phyloP scores from a whole-genome alignment of 1,140 invertebrate genomes.

The Doryteuthis pealeii region DNA sequence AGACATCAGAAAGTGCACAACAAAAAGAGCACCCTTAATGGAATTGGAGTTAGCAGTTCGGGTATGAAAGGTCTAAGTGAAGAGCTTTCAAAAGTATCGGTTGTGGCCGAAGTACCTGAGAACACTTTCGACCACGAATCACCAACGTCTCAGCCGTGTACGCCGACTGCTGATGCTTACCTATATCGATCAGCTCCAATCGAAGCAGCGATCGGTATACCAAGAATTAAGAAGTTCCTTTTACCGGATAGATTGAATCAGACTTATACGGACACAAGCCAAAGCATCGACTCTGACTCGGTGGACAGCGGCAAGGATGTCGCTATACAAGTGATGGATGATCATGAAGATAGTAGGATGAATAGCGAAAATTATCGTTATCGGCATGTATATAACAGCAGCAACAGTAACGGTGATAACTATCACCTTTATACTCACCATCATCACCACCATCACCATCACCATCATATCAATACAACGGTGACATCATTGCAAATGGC shows the following conservation, averaged over 20 bases:
- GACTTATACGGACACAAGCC: not conserved
- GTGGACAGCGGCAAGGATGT: not conserved
- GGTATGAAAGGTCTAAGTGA: not conserved
- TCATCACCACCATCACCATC: too few species aligned
- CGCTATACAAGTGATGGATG: not conserved
- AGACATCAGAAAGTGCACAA: conserved; percentile 54
- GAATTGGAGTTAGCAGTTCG: not conserved
- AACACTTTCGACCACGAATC: not conserved
- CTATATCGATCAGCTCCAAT: not conserved
- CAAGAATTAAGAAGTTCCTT: not conserved
- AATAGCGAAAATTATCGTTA: not conserved
- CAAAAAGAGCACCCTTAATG: not conserved
- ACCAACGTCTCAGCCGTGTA: not conserved
- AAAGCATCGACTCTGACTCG: not conserved
- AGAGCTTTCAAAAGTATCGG: not conserved
- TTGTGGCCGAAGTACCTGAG: not conserved
- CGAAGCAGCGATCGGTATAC: not conserved
- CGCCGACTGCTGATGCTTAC: not conserved
- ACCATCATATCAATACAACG: too few species aligned
- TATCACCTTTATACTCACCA: too few species aligned
- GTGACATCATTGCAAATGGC: too few species aligned
- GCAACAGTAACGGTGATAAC: too few species aligned
- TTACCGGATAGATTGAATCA: too few species aligned
- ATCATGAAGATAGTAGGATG: not conserved
- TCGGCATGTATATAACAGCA: not conserved